Evolutionary conservation across 2,888 invertebrate species (phyloP), one percentile per base, ranked within the genome.

Genomic region (Biston betularia): DNA sequence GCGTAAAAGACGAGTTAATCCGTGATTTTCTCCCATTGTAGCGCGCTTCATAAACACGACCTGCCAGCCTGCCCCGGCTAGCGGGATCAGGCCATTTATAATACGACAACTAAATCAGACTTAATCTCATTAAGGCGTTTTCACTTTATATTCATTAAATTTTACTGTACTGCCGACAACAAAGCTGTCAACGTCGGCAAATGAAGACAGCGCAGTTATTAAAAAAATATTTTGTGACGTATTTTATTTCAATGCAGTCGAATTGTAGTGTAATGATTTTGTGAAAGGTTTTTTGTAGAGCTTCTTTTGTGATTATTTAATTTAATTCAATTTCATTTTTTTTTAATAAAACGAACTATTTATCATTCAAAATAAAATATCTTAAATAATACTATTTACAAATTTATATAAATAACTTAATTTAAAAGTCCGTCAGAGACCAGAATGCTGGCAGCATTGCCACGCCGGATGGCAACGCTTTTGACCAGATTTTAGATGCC

Each of bases 11-110:
- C 63, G 63, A 69, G 65, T 60, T 69, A 65, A 69, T 65, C 69
- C 65, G 24, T 45, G 59, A 65, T 69, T 70, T 63, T 52, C 66
- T 70, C 52, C 76, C 66, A 77, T 78, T 79, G 75, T 78, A 69
- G 69, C 71, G 73, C 66, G 71, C 72, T 78, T 80, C 77, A 78
- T 80, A 78, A 80, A 75, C 78, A 74, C 72, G 63, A 58, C 40
- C 63, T 55, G 60, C 56, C 78, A 69, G 70, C 71, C 57, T 35
- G 53, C 44, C 48, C 65, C 53, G 62, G 75, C 78, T 83, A 85
- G 86, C 84, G 74, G 83, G 88, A 88, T 88, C 83, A 87, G 82
- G 83, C 82, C 84, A 84, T 88, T 87, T 85, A 82, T 77, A 69
- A 82, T 81, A 81, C 85, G 83, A 84, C 81, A 83, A 75, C 81